A percentile compares a stretch with the other conserved stretches of the same genome.
These are phyloP conservation scores for Muntiacus reevesi DNA, from an alignment of 2,113 vertebrate genomes.

Conservation along the genomic window DNA sequence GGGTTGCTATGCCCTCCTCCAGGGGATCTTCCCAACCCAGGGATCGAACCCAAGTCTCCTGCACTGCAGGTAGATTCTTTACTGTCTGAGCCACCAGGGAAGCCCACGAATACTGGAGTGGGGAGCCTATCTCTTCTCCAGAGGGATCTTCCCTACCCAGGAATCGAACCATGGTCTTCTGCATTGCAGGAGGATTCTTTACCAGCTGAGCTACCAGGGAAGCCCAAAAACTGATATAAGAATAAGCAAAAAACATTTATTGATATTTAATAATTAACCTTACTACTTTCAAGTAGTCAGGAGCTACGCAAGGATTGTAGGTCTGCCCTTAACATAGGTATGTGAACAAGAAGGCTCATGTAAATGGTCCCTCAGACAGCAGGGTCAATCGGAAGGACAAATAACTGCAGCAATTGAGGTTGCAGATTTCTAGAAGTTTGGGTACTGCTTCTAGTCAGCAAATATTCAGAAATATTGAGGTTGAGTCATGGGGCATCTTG, in stretches of 20 bases:
- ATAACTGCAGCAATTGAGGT: background rate
- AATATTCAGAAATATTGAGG: background rate
- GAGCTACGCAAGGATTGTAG: background rate
- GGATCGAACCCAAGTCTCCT: background rate
- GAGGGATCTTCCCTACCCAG: background rate
- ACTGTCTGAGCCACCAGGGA: background rate
- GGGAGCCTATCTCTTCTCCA: background rate
- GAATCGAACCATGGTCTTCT: background rate
- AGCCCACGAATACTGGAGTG: background rate
- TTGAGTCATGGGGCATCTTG: background rate
- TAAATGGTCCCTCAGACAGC: background rate
- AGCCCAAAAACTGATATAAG: background rate
- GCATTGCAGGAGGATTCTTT: background rate
- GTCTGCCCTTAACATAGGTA: background rate
- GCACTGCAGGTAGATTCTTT: background rate
- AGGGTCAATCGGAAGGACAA: background rate
- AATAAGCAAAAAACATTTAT: background rate
- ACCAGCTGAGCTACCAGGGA: background rate
- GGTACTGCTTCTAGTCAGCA: background rate
- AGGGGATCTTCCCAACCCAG: background rate
- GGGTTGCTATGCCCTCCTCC: background rate
- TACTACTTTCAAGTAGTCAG: background rate
- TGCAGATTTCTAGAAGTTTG: background rate
- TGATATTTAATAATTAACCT: background rate
- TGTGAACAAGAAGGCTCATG: background rate